Evolutionary conservation across 2,797 vertebrate species (phyloP).

Genomic region (Australoheros facetus): DNA sequence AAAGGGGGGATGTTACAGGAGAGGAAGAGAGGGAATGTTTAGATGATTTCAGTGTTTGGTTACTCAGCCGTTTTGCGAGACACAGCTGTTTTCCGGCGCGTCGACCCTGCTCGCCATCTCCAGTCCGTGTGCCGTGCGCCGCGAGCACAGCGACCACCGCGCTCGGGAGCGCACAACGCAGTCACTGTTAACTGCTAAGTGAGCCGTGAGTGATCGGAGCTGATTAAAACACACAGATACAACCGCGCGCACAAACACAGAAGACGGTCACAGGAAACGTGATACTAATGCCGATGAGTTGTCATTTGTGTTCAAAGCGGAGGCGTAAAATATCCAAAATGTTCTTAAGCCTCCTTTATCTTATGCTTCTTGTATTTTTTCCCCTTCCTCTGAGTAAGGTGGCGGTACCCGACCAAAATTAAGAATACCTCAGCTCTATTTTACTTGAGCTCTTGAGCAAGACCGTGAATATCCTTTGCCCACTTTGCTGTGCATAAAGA

Average conservation of each 20-base stretch:
- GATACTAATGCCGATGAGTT: conserved; percentile 43
- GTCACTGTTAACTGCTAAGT: conserved; percentile 53
- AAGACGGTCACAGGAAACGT: conserved; percentile 21
- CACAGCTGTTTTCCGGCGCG: conserved; percentile 63
- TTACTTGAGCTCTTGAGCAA: conserved; percentile 5
- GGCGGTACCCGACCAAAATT: conserved; percentile 38
- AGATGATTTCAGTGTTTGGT: conserved; percentile 40
- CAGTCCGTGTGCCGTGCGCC: conserved; percentile 19
- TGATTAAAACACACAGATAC: conserved; percentile 47
- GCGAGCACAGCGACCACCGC: conserved; percentile 21
- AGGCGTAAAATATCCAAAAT: conserved; percentile 41
- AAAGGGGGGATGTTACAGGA: background rate
- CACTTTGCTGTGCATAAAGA: background rate
- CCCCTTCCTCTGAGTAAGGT: background rate
- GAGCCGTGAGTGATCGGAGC: conserved; percentile 49
- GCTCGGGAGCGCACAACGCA: conserved; percentile 53
- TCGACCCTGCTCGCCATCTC: conserved; percentile 25
- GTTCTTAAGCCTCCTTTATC: conserved; percentile 7
- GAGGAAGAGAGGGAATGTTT: background rate
- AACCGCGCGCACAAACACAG: conserved; percentile 6
- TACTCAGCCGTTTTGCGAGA: conserved; percentile 43
- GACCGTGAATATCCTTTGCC: conserved; percentile 4
- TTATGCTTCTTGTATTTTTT: background rate
- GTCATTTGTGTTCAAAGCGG: conserved; percentile 36
- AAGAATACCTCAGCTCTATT: conserved; percentile 3